Base-by-base conservation (phyloP, 2,113 vertebrate species). In the Sturnira hondurensis region DNA sequence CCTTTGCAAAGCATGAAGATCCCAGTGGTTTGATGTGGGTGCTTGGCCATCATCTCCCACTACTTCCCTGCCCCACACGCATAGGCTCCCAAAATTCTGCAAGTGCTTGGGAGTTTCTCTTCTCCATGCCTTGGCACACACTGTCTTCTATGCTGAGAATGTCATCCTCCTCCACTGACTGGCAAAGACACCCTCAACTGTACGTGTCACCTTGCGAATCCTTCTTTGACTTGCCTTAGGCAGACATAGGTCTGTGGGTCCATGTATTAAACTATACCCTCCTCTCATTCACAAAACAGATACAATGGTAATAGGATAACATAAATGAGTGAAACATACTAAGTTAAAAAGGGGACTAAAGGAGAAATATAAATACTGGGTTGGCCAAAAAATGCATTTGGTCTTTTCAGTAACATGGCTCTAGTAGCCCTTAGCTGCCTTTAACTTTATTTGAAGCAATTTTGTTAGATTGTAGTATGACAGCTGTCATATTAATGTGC, bases 341-440 rank as follows among this genome's bases (percentile, higher is more conserved):
- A 76, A 74, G 33, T 89, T 80, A 33, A 94, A 96, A 94, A 43
- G 45, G 15, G 86, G 11, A 93, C 38, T 84, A 76, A 81, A 93
- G 20, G 24, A 65, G 86, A 89, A 82, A 74, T 85, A 76, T 28
- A 56, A 91, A 80, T 58, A 58, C 24, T 58, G 56, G 56, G 56
- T 58, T 58, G 56, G 56, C 56, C 56, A 58, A 58, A 58, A 58
- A 26, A 26, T 58, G 56, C 24, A 11, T 58, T 58, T 58, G 24
- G 20, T 58, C 9, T 58, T 58, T 58, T 58, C 56, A 26, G 56
- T 58, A 58, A 58, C 22, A 58, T 58, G 56, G 22, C 9, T 26
- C 56, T 58, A 58, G 56, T 26, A 58, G 56, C 24, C 8, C 22
- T 58, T 58, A 58, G 22, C 56, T 58, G 56, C 3, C 56, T 58